Evolutionary conservation across 2,113 vertebrate species (phyloP), one percentile per base, ranked within the genome.

Genomic region (Paralichthys olivaceus): DNA sequence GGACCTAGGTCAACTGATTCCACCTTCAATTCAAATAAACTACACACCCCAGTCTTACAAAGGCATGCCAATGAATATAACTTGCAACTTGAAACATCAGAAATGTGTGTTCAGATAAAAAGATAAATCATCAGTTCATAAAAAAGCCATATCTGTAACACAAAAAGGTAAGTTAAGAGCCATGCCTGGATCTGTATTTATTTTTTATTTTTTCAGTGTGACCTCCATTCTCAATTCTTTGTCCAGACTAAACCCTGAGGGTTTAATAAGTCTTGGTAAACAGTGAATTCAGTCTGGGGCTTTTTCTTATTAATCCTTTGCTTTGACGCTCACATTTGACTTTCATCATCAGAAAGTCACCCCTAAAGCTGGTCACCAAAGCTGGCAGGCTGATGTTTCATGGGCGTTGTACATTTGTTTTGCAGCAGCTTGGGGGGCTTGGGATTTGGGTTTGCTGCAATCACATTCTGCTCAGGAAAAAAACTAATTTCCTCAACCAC

Each of bases 341-440:
- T 82, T 87, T 66, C 56, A 77, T 82, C 64, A 53, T 74, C 34
- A 53, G 23, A 69, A 67, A 71, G 59, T 60, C 77, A 63, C 47
- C 66, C 40, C 57, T 47, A n/a, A 60, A 76, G 54, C 58, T 43
- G 58, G 59, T 79, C 79, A 59, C 67, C 54, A 61, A 37, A 51
- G 23, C 56, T 66, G 60, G 55, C 63, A 43, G 40, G 9, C 45
- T 37, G 57, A 19, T 63, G 47, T 65, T 81, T 66, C 58, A 64
- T 79, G 43, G n/a, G 4, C 7, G 2, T 68, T 53, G 32, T 64
- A 49, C 28, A 57, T 60, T 75, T 63, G 64, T 51, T 78, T 77
- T 71, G 37, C 80, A 72, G 74, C 66, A 66, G 71, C 71, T 72
- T 6, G 4, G 43, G 65, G 65, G 53, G 54, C 11, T 25, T 40